phyloP scores from a whole-genome alignment of 2,797 vertebrate species.

The Pseudochromis fuscus region DNA sequence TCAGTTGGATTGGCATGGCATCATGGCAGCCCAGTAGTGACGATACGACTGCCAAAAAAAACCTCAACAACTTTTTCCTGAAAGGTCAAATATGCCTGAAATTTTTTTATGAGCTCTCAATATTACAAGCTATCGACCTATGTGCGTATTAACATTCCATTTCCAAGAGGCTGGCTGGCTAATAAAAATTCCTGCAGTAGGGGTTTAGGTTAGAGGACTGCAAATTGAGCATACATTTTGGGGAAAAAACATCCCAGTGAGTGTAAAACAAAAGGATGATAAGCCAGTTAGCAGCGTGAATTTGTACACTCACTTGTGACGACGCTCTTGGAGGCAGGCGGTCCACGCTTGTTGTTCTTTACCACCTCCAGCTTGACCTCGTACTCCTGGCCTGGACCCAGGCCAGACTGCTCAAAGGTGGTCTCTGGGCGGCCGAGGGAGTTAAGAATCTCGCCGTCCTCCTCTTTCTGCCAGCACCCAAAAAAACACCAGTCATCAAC shows the following conservation, averaged over 20 bases:
- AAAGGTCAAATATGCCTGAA: no score
- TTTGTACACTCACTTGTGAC: slow-evolving; percentile 90
- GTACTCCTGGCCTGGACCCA: slow-evolving; percentile 96
- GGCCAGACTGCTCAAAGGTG: slow-evolving; percentile 94
- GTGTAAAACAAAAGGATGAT: slow-evolving; percentile 29
- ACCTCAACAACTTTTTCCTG: no score
- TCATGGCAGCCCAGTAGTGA: no score
- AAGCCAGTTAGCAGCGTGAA: slow-evolving; percentile 31
- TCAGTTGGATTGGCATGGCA: no score
- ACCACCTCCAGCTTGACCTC: slow-evolving; percentile 95
- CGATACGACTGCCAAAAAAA: no score
- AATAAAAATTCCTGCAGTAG: no score
- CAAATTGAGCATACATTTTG: not conserved
- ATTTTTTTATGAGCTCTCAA: no score
- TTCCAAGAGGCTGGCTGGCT: no score
- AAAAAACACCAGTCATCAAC: slow-evolving; percentile 56
- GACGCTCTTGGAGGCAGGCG: slow-evolving; percentile 89
- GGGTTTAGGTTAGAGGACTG: not conserved
- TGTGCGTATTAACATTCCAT: no score
- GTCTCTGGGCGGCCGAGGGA: slow-evolving; percentile 92
- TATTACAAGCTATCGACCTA: no score
- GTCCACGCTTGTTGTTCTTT: slow-evolving; percentile 95
- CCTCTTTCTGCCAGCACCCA: slow-evolving; percentile 91
- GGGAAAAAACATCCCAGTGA: not conserved
- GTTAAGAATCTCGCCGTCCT: slow-evolving; percentile 93